A percentile compares a stretch with the other conserved stretches of the same genome.
Evolutionary conservation across 2,888 invertebrate species (phyloP).

Genomic region (Alviniconcha strummeri): DNA sequence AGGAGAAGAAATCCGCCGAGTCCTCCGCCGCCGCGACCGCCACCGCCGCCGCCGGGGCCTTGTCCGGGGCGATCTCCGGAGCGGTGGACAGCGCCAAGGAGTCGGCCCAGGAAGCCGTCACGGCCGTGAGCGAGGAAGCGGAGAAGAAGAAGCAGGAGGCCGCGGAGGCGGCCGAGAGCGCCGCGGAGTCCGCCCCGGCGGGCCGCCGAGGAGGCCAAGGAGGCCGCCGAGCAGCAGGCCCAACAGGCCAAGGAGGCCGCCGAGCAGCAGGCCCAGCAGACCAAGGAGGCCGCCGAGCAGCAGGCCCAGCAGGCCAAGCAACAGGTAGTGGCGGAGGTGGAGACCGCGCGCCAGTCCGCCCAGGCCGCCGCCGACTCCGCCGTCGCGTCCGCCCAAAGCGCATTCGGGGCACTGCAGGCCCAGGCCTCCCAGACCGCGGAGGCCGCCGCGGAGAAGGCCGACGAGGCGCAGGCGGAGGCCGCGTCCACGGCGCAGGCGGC

Average conservation of each 20-base stretch:
- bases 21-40: constrained; percentile 6
- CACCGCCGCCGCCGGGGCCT: not conserved
- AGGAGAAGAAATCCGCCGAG: not conserved
- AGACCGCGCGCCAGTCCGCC: not conserved
- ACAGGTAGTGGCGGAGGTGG: constrained; percentile 16
- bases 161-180: not conserved
- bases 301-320: constrained; percentile 17
- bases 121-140: not conserved
- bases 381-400: not conserved
- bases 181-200: not conserved
- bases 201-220: constrained; percentile 1
- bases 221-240: not conserved
- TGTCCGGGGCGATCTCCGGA: not conserved
- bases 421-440: not conserved
- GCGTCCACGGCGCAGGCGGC: not conserved
- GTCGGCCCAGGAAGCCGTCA: not conserved
- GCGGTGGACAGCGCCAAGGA: not conserved
- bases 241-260: constrained; percentile 28
- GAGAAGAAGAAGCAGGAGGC: constrained; percentile 27
- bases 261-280: constrained; percentile 8
- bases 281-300: not conserved
- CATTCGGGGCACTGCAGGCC: not conserved
- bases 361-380: not conserved
- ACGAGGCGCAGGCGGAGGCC: not conserved
- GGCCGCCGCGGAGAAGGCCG: not conserved